These are phyloP conservation scores for Tigriopus japonicus DNA, from an alignment of 1,140 invertebrate species.

Conservation along the genomic window DNA sequence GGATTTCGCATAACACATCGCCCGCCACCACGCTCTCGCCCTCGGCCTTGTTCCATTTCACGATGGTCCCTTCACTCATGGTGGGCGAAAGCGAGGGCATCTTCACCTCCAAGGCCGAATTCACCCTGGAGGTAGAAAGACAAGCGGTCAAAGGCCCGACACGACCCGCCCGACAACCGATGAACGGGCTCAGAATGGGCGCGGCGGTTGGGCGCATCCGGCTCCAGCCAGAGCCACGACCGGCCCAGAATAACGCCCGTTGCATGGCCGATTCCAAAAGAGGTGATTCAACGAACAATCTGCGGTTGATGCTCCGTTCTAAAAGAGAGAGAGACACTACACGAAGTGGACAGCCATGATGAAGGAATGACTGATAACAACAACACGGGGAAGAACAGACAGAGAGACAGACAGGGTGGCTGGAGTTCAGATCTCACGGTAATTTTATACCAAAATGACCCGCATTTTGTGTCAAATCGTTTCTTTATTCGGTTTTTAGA, in stretches of 20 bases:
- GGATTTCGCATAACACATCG: conserved; percentile 39
- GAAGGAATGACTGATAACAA: too few relatives aligned
- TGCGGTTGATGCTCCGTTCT: too few relatives aligned
- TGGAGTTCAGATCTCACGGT: too few relatives aligned
- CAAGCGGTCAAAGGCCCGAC: neutral
- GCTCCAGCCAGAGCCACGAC: neutral
- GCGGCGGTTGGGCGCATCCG: neutral
- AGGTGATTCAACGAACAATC: too few relatives aligned
- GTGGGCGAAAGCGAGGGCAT: conserved; percentile 42
- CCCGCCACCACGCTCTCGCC: conserved; percentile 35
- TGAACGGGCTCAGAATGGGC: neutral
- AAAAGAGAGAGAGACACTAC: too few relatives aligned
- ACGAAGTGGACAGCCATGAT: too few relatives aligned
- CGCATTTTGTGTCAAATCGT: too few relatives aligned
- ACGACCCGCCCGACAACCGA: neutral
- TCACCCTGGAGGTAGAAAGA: neutral
- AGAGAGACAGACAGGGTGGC: too few relatives aligned
- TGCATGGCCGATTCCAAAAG: neutral
- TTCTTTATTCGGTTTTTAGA: too few relatives aligned
- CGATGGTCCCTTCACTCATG: conserved; percentile 39
- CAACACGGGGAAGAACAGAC: too few relatives aligned
- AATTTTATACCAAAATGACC: too few relatives aligned
- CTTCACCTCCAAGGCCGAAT: conserved; percentile 21
- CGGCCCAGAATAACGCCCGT: neutral
- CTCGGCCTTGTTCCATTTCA: conserved; percentile 41